Evolutionary conservation across 2,797 vertebrate genomes (phyloP).

Genomic region (Discoglossus pictus): DNA sequence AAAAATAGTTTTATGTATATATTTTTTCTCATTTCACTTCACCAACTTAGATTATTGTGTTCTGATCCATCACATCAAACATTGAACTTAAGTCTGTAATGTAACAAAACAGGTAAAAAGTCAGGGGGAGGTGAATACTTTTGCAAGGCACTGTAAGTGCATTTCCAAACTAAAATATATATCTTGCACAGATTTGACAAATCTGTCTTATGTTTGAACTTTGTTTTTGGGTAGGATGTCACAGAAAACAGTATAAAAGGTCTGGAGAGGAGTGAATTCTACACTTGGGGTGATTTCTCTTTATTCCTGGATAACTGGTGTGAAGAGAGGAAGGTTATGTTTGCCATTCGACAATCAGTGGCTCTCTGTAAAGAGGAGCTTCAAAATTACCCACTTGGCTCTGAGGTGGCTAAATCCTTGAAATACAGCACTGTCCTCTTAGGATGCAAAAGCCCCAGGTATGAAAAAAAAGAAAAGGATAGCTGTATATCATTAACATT

Average conservation of each 20-base stretch:
- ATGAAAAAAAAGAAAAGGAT: not conserved
- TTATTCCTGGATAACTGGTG: conserved; percentile 21
- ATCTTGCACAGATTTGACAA: too few species aligned
- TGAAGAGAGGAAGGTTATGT: conserved; percentile 8
- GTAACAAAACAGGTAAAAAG: too few species aligned
- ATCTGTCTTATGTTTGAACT: not conserved
- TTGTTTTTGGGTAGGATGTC: conserved; percentile 2
- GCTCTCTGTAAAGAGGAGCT: not conserved
- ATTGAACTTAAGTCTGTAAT: too few species aligned
- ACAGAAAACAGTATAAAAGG: not conserved
- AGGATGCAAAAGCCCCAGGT: conserved; percentile 10
- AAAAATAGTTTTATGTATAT: too few species aligned
- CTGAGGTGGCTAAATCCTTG: conserved; percentile 4
- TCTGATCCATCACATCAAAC: too few species aligned
- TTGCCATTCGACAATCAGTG: conserved; percentile 5
- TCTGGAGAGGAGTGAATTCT: conserved; percentile 12
- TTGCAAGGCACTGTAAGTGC: too few species aligned
- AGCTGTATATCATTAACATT: not conserved
- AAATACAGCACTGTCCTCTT: conserved; percentile 1
- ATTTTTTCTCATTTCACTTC: too few species aligned
- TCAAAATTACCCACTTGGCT: not conserved
- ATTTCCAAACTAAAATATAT: too few species aligned
- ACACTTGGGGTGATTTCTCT: conserved; percentile 14
- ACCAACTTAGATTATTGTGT: too few species aligned
- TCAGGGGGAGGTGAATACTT: too few species aligned